phyloP scores from a whole-genome alignment of 2,797 vertebrate genomes.

The Phrynocephalus forsythii region DNA sequence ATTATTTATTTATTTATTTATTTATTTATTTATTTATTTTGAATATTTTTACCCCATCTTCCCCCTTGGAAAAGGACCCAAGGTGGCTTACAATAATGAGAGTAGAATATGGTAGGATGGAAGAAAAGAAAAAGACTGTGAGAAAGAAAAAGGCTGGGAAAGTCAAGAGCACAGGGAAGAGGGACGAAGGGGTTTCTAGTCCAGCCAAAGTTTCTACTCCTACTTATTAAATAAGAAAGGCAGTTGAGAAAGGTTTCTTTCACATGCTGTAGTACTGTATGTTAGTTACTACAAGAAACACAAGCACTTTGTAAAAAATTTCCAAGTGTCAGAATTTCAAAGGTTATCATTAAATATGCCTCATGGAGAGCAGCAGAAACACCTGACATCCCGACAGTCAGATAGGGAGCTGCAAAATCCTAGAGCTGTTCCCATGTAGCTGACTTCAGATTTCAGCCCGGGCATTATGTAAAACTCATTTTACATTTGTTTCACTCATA shows the following conservation, averaged over 20 bases:
- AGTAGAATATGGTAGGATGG: too few species aligned
- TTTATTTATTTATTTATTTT: too few species aligned
- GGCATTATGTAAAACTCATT: not conserved
- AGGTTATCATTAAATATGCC: not conserved
- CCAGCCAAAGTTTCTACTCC: too few species aligned
- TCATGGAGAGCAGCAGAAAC: not conserved
- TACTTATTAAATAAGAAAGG: too few species aligned
- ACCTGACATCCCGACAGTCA: not conserved
- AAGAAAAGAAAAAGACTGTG: too few species aligned
- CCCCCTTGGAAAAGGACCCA: too few species aligned
- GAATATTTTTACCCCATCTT: too few species aligned
- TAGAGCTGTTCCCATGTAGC: not conserved
- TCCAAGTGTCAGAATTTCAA: not conserved
- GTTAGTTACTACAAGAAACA: not conserved
- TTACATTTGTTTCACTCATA: slow-evolving; percentile 19
- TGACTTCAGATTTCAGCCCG: not conserved
- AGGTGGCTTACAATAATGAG: too few species aligned
- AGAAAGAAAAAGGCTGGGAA: too few species aligned
- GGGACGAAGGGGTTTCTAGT: too few species aligned
- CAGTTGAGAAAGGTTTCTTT: not conserved
- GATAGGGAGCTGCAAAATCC: not conserved
- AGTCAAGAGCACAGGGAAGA: too few species aligned
- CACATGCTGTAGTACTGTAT: not conserved
- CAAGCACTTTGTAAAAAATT: not conserved
- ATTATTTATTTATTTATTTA: too few species aligned